Evolutionary conservation across 2,797 vertebrate genomes (phyloP).

Genomic region (Helostoma temminkii): DNA sequence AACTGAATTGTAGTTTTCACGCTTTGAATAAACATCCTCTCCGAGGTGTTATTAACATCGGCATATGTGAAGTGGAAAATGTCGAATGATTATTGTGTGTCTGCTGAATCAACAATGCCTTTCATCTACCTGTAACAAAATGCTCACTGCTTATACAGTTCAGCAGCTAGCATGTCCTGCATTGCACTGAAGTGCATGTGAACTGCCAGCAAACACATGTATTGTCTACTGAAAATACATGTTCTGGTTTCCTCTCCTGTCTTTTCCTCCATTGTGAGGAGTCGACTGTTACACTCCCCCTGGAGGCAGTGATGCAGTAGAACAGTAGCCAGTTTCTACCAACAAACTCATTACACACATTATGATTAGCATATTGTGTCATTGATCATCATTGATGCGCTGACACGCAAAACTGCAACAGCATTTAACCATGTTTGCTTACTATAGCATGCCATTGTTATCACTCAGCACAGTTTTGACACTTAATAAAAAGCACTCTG

Average conservation of each 20-base stretch:
- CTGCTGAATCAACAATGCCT: not conserved
- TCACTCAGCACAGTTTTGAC: not conserved
- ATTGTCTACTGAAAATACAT: not conserved
- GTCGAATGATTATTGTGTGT: not conserved
- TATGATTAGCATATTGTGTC: not conserved
- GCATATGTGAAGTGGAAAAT: not conserved
- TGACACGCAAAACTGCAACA: not conserved
- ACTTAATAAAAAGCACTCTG: too few species aligned
- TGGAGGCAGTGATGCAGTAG: slow-evolving; percentile 51
- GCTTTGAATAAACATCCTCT: not conserved
- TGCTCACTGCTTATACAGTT: not conserved
- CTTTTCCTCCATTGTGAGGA: slow-evolving; percentile 1
- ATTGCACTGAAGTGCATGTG: not conserved
- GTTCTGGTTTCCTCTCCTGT: not conserved
- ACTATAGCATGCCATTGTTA: not conserved
- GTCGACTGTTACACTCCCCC: slow-evolving; percentile 61
- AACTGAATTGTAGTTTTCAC: too few species aligned
- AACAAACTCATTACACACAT: not conserved
- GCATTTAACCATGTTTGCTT: not conserved
- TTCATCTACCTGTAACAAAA: not conserved
- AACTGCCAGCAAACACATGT: not conserved
- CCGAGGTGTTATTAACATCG: not conserved
- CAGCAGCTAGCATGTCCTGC: not conserved
- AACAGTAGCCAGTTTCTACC: slow-evolving; percentile 6
- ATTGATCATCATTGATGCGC: not conserved